phyloP scores from a whole-genome alignment of 2,113 vertebrate species.

The Bubo bubo region DNA sequence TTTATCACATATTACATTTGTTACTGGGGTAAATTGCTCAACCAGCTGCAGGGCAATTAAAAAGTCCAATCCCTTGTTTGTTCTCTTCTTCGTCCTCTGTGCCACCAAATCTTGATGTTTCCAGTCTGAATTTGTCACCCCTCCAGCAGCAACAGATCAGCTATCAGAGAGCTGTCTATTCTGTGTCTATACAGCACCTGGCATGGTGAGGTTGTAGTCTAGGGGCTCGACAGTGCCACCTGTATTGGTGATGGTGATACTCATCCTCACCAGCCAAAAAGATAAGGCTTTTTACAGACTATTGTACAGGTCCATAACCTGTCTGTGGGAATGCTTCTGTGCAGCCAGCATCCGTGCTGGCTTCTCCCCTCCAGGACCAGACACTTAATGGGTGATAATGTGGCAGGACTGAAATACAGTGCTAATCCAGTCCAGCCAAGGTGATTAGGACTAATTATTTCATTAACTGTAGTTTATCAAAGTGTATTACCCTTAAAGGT shows the following conservation, averaged over 20 bases:
- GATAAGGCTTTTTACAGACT: neutral
- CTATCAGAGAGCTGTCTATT: neutral
- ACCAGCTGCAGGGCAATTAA: neutral
- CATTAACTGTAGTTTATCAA: slow-evolving; percentile 23
- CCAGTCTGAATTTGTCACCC: neutral
- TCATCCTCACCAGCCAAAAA: neutral
- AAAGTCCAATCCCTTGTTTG: neutral
- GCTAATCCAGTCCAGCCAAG: neutral
- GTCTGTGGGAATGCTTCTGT: neutral
- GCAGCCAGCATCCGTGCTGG: neutral
- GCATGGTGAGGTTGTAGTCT: neutral
- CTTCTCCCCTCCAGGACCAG: neutral
- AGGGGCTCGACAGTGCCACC: neutral
- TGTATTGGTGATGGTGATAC: neutral
- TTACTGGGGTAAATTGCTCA: neutral
- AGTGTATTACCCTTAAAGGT: neutral
- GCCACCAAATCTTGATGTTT: neutral
- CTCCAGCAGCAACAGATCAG: neutral
- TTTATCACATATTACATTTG: neutral
- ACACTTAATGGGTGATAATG: neutral
- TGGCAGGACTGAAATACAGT: neutral
- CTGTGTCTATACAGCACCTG: neutral
- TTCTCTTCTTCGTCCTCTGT: neutral
- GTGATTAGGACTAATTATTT: slow-evolving; percentile 19
- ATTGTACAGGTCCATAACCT: neutral